A percentile compares a stretch with the other conserved stretches of the same genome.
These are phyloP conservation scores for Butorides virescens DNA, from an alignment of 2,113 vertebrate species.

Conservation along the genomic window DNA sequence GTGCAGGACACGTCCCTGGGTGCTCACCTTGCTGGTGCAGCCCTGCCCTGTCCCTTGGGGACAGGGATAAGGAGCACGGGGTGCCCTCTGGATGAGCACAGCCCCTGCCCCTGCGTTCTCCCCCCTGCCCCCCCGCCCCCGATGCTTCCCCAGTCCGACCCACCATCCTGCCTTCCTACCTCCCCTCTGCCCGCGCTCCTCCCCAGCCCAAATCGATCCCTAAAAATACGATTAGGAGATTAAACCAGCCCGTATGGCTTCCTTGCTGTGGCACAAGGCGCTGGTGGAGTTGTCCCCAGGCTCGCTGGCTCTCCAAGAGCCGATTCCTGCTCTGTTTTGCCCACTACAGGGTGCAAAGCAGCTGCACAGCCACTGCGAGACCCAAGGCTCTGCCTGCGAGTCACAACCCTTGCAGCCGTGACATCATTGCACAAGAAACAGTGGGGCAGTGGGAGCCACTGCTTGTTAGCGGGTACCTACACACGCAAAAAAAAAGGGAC, in stretches of 20 bases:
- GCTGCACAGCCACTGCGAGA: neutral
- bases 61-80: neutral
- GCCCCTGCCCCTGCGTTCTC: neutral
- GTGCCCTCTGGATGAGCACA: neutral
- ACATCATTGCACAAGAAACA: fast-evolving
- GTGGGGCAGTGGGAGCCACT: neutral
- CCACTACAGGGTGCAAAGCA: fast-evolving
- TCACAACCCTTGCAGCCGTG: fast-evolving
- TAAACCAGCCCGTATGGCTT: too few relatives aligned
- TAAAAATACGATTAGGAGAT: neutral
- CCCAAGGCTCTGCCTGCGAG: fast-evolving
- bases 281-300: neutral
- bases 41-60: neutral
- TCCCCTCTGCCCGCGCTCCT: neutral
- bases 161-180: neutral
- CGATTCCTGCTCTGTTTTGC: neutral
- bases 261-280: fast-evolving
- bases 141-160: neutral
- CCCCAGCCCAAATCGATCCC: neutral
- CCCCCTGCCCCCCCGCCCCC: neutral
- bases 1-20: neutral
- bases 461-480: neutral
- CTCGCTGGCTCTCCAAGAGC: neutral
- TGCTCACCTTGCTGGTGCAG: neutral
- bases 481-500: neutral